These are phyloP conservation scores for Lysandra coridon DNA, from an alignment of 2,888 invertebrate genomes.

Conservation along the genomic window DNA sequence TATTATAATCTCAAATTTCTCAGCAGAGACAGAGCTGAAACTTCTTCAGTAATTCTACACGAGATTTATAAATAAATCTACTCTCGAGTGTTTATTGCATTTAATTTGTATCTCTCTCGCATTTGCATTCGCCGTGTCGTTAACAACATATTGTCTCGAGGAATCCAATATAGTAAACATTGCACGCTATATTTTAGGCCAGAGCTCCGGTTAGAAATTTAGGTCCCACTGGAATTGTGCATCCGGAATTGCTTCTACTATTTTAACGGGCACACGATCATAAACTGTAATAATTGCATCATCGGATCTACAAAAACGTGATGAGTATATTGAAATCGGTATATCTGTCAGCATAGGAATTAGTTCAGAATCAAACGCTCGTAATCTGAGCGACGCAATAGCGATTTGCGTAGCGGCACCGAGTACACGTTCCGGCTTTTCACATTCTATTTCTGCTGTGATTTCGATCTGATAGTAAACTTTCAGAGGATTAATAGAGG, in stretches of 20 bases:
- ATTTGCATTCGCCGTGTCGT: constrained; percentile 28
- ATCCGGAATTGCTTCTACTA: neutral
- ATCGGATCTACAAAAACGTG: constrained; percentile 10
- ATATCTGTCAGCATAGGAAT: constrained; percentile 30
- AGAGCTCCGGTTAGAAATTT: constrained; percentile 1
- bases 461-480: constrained; percentile 34
- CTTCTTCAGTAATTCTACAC: neutral
- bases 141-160: constrained; percentile 30
- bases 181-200: constrained; percentile 24
- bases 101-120: constrained; percentile 27
- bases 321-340: constrained; percentile 10
- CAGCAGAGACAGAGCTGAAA: neutral
- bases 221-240: constrained; percentile 9
- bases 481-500: constrained; percentile 37
- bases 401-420: constrained; percentile 40
- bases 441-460: constrained; percentile 52
- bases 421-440: constrained; percentile 42
- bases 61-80: constrained; percentile 11
- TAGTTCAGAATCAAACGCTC: constrained; percentile 28
- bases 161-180: constrained; percentile 26
- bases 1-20: neutral
- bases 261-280: constrained; percentile 7
- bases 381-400: constrained; percentile 39
- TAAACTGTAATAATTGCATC: neutral
- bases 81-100: constrained; percentile 21